Evolutionary conservation across 2,888 invertebrate species (phyloP), one percentile per base, ranked within the genome.

Genomic region (Callyntrura guangdongensis): DNA sequence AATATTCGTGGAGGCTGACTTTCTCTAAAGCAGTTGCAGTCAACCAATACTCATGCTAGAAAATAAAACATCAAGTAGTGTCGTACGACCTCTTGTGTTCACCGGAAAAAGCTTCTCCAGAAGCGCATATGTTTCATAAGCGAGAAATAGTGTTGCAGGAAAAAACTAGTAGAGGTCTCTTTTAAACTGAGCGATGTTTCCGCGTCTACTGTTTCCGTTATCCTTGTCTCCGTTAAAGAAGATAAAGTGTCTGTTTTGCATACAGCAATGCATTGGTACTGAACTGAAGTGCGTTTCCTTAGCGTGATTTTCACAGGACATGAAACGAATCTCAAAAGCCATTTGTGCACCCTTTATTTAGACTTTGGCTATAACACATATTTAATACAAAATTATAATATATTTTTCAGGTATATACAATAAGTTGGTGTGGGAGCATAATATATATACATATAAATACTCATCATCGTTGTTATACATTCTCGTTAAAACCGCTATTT

Each of bases 41-140:
- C 56, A 77, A 84, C 87, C 61, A 4, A 91, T 67, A 87, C 36
- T 36, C 3, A 2, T 36, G 36, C 36, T 36, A 36, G 49, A 81
- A 86, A 59, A 36, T 20, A 27, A 36, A 22, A 17, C 20, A 59
- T 5, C 17, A 77, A 8, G 36, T 36, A 59, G 27, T 12, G 9
- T 17, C 0, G 22, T 17, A 2, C 61, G 59, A 53, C 77, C 77
- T 14, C 77, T 77, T 14, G 72, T 72, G 47, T 45, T 4, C 12
- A 0, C 2, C 25, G n/a, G 4, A 22, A 11, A 25, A 25, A 25
- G 11, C 36, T 69, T 36, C 69, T 69, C 14, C 25, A 69, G 69
- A 69, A 36, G 20, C 8, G n/a, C n/a, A 53, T 53, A 17, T 59
- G 1, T 59, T 17, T 59, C 17, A n/a, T 20, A 59, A 59, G 59